A percentile compares a stretch with the other conserved stretches of the same genome.
phyloP scores from a whole-genome alignment of 2,797 vertebrate species.

The Aratinga solstitialis region DNA sequence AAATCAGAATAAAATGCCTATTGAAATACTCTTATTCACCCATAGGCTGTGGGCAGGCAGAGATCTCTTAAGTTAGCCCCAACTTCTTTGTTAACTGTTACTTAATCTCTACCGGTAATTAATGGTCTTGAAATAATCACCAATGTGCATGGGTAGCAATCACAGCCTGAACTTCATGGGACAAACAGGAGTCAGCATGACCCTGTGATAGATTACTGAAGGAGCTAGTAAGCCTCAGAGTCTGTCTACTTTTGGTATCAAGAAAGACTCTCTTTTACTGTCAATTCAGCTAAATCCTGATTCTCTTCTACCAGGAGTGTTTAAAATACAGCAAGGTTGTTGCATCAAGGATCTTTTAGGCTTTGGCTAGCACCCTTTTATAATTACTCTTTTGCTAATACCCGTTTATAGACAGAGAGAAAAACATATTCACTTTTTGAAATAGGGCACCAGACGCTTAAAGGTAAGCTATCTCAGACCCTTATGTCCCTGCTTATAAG shows the following conservation, averaged over 20 bases:
- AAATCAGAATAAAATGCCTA: neutral
- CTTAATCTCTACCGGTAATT: neutral
- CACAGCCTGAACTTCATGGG: neutral
- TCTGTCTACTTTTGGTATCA: neutral
- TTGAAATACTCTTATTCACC: neutral
- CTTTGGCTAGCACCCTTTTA: neutral
- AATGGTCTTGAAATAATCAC: neutral
- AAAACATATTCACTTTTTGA: neutral
- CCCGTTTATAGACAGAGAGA: neutral
- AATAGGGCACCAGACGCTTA: rapidly evolving
- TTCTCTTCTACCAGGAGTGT: neutral
- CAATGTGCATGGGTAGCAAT: neutral
- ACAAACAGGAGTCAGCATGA: neutral
- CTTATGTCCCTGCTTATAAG: neutral
- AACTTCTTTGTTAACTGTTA: neutral
- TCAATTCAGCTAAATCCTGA: neutral
- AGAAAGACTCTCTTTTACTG: neutral
- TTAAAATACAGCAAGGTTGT: neutral
- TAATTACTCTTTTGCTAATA: no score
- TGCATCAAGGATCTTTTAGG: no score
- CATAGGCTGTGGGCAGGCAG: neutral
- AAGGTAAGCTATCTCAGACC: neutral
- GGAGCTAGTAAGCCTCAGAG: neutral
- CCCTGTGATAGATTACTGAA: neutral
- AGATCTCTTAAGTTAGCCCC: neutral